Conservation (phyloP, 2,113 vertebrate genomes). For the Sinocyclocheilus rhinocerous region DNA sequence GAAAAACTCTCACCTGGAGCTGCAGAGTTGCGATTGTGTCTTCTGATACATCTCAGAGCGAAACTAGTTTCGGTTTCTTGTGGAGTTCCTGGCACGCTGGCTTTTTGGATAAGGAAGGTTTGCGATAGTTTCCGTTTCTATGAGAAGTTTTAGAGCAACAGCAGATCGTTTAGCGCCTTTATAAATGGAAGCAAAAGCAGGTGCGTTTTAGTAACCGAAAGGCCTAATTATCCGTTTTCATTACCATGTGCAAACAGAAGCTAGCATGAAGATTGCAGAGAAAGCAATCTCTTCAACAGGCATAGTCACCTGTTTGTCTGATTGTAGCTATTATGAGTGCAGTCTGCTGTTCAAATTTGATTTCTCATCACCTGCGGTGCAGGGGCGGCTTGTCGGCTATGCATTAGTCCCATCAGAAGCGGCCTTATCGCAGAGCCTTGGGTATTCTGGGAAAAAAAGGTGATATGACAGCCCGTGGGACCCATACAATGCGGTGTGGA, state of each 20-base stretch:
- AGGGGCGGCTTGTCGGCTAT: slow-evolving; percentile 23
- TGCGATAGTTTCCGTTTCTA: neutral
- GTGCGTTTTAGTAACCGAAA: slow-evolving; percentile 18
- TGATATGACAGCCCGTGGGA: slow-evolving; percentile 29
- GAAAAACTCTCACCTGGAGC: slow-evolving; percentile 12
- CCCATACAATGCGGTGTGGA: slow-evolving; percentile 41
- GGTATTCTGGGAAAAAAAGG: slow-evolving; percentile 34
- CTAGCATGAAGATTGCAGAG: slow-evolving; percentile 23
- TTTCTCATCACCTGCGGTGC: slow-evolving; percentile 41
- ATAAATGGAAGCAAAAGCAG: slow-evolving; percentile 28
- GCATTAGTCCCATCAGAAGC: slow-evolving; percentile 30
- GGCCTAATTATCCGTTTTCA: slow-evolving; percentile 30
- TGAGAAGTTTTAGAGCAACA: neutral
- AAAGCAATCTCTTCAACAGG: neutral
- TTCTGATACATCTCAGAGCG: neutral
- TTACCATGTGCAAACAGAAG: slow-evolving; percentile 22
- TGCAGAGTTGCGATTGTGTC: slow-evolving; percentile 14
- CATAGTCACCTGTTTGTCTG: slow-evolving; percentile 38
- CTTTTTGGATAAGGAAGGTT: neutral
- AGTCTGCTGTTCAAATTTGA: slow-evolving; percentile 39
- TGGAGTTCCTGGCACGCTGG: neutral
- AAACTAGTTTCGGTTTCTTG: neutral
- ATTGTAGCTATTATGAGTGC: slow-evolving; percentile 40
- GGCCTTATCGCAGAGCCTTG: slow-evolving; percentile 43
- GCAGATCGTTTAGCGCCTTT: neutral